A percentile compares a stretch with the other conserved stretches of the same genome.
Conservation (phyloP, 2,797 vertebrate species). For the Eulemur mongoz region DNA sequence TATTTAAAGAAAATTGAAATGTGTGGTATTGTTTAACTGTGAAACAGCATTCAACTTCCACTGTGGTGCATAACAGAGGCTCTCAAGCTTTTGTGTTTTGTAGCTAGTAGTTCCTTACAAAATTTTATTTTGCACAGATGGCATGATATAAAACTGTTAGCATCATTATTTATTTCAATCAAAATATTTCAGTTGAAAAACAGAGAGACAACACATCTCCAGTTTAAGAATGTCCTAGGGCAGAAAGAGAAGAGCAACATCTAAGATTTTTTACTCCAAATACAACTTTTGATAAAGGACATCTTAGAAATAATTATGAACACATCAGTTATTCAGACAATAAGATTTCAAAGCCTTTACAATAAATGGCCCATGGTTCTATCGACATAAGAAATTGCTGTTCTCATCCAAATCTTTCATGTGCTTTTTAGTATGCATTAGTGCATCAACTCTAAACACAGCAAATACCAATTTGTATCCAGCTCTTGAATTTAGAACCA, state of each 20-base stretch:
- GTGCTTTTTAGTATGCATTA: neutral
- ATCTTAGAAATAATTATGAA: constrained; percentile 57
- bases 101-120: constrained; percentile 34
- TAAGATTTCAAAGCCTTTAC: constrained; percentile 51
- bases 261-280: constrained; percentile 29
- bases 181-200: constrained; percentile 59
- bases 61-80: neutral
- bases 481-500: neutral
- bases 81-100: neutral
- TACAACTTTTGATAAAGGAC: constrained; percentile 50
- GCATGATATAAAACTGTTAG: constrained; percentile 62
- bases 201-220: constrained; percentile 52
- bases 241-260: constrained; percentile 30
- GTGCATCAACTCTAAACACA: neutral
- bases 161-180: constrained; percentile 73
- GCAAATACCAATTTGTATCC: neutral
- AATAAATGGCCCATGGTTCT: neutral
- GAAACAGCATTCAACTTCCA: neutral
- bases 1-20: constrained; percentile 45
- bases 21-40: neutral
- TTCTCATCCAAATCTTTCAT: neutral
- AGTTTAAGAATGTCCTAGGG: constrained; percentile 62
- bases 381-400: neutral
- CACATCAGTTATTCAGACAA: constrained; percentile 41
- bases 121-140: constrained; percentile 67